These are phyloP conservation scores for Lasioglossum vierecki DNA, from an alignment of 2,888 invertebrate species.

Conservation along the genomic window DNA sequence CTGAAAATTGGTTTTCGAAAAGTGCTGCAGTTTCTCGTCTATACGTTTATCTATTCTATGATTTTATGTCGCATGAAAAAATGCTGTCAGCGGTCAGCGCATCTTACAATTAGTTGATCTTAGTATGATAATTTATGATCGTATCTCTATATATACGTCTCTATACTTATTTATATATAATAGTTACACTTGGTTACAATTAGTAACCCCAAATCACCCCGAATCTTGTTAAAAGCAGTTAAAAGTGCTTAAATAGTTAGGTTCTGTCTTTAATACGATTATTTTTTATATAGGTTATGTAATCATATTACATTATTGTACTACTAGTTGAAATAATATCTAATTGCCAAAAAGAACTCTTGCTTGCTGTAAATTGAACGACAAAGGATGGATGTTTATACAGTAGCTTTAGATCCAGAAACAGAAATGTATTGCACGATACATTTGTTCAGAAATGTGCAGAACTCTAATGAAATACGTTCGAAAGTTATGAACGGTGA, in stretches of 20 bases:
- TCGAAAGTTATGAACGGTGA: conserved; percentile 86
- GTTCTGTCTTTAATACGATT: neutral
- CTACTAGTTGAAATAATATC: neutral
- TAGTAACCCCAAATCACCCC: neutral
- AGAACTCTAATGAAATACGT: conserved; percentile 86
- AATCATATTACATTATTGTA: neutral
- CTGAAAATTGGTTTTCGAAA: neutral
- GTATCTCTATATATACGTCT: neutral
- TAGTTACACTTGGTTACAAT: neutral
- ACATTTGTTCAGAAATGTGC: conserved; percentile 86
- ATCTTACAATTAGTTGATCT: neutral
- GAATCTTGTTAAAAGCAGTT: neutral
- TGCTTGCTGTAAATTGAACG: neutral
- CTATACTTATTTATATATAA: too few relatives aligned
- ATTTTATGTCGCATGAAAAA: neutral
- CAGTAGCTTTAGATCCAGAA: conserved; percentile 83
- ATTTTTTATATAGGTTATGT: neutral
- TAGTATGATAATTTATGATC: neutral
- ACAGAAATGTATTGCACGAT: conserved; percentile 84
- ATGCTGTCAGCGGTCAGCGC: neutral
- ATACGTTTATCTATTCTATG: neutral
- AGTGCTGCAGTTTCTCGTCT: neutral
- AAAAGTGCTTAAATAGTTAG: too few relatives aligned
- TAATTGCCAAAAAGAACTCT: neutral
- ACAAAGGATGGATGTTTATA: conserved; percentile 65